A percentile compares a stretch with the other conserved stretches of the same genome.
Evolutionary conservation across 2,797 vertebrate species (phyloP).

Genomic region (Phylloscopus collybita): DNA sequence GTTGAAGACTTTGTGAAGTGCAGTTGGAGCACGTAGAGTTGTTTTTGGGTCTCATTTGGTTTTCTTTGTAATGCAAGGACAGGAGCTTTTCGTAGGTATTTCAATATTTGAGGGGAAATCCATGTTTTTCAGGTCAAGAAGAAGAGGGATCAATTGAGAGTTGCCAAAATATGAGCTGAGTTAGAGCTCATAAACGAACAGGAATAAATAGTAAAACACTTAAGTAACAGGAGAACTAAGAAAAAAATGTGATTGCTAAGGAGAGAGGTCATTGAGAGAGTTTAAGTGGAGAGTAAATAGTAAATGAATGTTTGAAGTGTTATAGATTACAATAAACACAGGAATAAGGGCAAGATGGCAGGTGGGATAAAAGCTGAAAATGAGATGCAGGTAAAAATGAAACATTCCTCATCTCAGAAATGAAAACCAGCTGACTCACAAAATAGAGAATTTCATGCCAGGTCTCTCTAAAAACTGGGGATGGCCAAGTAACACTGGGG

Average conservation of each 20-base stretch:
- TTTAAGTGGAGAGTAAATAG: neutral
- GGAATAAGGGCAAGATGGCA: neutral
- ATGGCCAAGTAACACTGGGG: neutral
- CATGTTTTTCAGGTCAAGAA: constrained; percentile 17
- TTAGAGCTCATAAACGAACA: neutral
- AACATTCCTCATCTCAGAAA: neutral
- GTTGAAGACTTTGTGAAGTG: constrained; percentile 29
- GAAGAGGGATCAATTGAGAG: neutral
- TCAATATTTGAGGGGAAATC: constrained; percentile 23
- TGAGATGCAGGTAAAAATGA: neutral
- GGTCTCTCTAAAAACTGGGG: neutral
- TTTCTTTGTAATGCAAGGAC: constrained; percentile 47
- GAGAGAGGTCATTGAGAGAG: neutral
- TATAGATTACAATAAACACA: neutral
- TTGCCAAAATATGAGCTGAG: neutral
- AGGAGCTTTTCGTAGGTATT: constrained; percentile 40
- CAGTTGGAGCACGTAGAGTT: neutral
- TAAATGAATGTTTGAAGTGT: neutral
- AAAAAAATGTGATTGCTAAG: neutral
- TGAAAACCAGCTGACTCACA: neutral
- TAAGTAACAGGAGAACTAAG: neutral
- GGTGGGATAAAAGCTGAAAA: neutral
- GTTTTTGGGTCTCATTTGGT: constrained; percentile 5
- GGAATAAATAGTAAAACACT: neutral
- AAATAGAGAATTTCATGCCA: neutral